Conservation (phyloP, 2,797 vertebrate genomes). For the Rhynchotus rufescens region DNA sequence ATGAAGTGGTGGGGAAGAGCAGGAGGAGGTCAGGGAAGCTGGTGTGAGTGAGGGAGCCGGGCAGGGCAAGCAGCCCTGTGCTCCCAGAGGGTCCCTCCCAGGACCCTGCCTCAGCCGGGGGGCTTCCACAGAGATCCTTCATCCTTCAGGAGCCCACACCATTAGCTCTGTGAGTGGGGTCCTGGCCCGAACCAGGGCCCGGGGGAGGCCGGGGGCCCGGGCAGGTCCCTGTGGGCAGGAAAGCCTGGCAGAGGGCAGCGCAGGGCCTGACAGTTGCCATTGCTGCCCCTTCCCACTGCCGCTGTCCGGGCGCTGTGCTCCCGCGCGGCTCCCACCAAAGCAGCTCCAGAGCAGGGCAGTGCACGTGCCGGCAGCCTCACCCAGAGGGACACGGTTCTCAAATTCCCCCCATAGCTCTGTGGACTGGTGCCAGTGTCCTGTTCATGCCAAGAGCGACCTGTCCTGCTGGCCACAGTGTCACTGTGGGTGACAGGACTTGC, state of each 20-base stretch:
- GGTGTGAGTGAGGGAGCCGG: neutral
- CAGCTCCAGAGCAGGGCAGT: neutral
- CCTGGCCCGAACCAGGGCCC: neutral
- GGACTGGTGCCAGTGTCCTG: neutral
- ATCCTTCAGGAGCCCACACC: neutral
- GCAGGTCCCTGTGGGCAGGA: neutral
- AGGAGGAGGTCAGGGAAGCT: neutral
- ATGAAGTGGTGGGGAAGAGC: neutral
- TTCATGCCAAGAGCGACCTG: neutral
- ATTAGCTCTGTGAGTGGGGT: neutral
- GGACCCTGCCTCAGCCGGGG: neutral
- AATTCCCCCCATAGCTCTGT: fast-evolving
- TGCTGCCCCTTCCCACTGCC: neutral
- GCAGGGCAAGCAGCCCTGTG: neutral
- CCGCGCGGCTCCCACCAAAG: too few relatives aligned
- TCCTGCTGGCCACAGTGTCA: fast-evolving
- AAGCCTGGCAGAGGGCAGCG: neutral
- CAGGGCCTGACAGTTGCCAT: neutral
- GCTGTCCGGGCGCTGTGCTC: neutral
- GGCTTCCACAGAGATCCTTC: neutral
- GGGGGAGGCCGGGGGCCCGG: neutral
- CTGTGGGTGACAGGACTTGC: fast-evolving
- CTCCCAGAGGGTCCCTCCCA: neutral
- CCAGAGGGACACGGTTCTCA: neutral
- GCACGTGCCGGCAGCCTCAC: neutral